Evolutionary conservation across 2,113 vertebrate genomes (phyloP).

Genomic region (Galemys pyrenaicus): DNA sequence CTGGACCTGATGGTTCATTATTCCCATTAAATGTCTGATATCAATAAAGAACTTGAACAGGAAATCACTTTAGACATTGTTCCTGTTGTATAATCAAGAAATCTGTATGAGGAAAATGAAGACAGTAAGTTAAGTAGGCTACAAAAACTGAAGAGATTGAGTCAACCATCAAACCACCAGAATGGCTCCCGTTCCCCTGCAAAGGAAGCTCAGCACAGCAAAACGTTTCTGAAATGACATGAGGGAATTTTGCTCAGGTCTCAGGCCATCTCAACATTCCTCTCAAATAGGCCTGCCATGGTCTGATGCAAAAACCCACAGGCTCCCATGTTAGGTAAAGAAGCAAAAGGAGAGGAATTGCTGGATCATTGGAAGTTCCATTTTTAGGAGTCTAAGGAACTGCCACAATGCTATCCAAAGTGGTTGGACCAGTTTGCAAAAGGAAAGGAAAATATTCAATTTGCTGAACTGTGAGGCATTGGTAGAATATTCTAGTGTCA

Average conservation of each 20-base stretch:
- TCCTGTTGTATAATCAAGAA: neutral
- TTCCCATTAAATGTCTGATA: neutral
- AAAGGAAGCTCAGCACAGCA: neutral
- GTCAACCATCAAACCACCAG: neutral
- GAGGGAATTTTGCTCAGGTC: neutral
- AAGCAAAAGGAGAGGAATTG: too few species aligned
- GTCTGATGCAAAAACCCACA: neutral
- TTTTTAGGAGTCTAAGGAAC: too few species aligned
- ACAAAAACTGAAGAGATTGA: neutral
- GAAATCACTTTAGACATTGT: neutral
- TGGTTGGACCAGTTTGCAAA: too few species aligned
- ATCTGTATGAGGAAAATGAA: neutral
- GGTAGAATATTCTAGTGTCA: neutral
- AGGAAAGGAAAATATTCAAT: neutral
- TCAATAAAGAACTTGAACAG: neutral
- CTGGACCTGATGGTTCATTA: neutral
- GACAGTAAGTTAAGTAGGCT: neutral
- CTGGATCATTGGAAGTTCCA: too few species aligned
- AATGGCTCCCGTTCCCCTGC: neutral
- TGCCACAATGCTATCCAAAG: too few species aligned
- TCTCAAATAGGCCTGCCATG: neutral
- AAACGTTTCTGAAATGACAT: neutral
- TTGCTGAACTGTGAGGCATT: neutral
- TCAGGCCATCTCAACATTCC: neutral
- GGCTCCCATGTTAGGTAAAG: neutral